Conservation (phyloP, 2,888 invertebrate species). For the Eurois occulta region DNA sequence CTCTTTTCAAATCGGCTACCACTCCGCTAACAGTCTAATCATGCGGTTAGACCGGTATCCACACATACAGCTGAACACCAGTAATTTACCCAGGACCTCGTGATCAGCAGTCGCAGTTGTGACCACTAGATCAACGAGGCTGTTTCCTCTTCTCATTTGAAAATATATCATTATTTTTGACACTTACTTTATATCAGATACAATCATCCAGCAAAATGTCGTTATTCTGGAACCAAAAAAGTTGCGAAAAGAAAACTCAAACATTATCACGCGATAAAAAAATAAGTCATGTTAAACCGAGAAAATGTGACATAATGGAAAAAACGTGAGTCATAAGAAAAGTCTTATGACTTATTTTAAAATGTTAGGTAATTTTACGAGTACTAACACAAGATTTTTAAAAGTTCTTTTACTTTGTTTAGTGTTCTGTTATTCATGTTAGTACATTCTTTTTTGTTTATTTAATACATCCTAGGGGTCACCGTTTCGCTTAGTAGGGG, state of each 20-base stretch:
- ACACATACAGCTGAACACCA: too few species aligned
- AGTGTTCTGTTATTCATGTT: not conserved
- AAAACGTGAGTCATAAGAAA: not conserved
- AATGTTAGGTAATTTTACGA: not conserved
- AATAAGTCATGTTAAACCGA: not conserved
- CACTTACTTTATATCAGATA: not conserved
- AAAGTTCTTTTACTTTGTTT: not conserved
- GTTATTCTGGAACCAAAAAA: not conserved
- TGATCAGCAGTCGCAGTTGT: too few species aligned
- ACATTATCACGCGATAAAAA: constrained; percentile 19
- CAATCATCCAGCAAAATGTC: not conserved
- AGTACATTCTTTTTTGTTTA: not conserved
- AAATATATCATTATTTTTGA: not conserved
- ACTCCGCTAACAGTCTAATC: too few species aligned
- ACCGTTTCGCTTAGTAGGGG: too few species aligned
- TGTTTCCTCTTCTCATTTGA: not conserved
- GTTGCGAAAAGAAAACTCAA: constrained; percentile 1
- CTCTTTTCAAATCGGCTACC: too few species aligned
- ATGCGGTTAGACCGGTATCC: too few species aligned
- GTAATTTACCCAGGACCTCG: too few species aligned
- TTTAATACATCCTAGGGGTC: not conserved
- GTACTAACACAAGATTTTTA: not conserved
- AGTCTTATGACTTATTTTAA: not conserved
- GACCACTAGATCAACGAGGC: too few species aligned
- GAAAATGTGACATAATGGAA: not conserved